These are phyloP conservation scores for Erythrocercus mccallii DNA, from an alignment of 2,113 vertebrate genomes.

Conservation along the genomic window DNA sequence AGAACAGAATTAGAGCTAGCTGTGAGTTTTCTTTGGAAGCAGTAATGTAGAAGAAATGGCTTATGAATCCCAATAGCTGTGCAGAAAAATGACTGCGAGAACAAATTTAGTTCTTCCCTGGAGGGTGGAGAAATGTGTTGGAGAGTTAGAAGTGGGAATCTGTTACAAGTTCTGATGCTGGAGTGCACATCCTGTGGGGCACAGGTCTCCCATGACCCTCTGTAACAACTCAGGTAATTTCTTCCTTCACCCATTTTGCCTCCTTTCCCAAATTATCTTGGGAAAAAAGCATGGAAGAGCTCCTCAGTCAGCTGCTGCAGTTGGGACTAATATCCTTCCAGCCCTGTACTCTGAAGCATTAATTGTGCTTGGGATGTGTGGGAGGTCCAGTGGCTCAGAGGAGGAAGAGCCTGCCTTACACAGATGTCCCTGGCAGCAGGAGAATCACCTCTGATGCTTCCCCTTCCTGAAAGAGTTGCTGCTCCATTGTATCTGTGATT, in stretches of 20 bases:
- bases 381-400: background rate
- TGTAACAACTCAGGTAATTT: background rate
- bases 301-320: background rate
- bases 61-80: background rate
- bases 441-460: background rate
- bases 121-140: background rate
- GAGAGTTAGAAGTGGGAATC: background rate
- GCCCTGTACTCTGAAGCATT: background rate
- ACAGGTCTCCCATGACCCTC: background rate
- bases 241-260: background rate
- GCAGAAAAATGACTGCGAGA: background rate
- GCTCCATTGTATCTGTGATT: fast-evolving
- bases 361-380: background rate
- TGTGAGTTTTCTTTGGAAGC: background rate
- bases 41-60: background rate
- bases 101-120: background rate
- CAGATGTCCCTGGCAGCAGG: background rate
- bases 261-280: background rate
- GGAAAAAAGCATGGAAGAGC: background rate
- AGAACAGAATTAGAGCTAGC: background rate
- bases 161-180: background rate
- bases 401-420: background rate
- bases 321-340: background rate
- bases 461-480: background rate
- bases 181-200: background rate